Conservation (phyloP, 2,888 invertebrate species). For the Mamestra brassicae region DNA sequence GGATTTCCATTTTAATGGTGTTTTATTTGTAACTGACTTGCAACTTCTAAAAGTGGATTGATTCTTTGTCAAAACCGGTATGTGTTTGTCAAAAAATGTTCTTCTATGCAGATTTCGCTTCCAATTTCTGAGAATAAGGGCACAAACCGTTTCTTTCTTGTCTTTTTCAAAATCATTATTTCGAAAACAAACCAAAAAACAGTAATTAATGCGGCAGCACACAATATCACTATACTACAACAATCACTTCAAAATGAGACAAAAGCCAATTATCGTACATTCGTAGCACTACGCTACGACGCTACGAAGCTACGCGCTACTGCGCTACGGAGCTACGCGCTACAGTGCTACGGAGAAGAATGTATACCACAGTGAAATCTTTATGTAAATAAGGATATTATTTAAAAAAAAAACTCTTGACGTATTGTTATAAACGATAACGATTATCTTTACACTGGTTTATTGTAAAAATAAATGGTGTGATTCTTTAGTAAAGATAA, state of each 20-base stretch:
- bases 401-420: background rate
- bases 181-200: too few species aligned
- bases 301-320: conserved; percentile 18
- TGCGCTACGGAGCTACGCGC: background rate
- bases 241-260: too few species aligned
- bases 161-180: background rate
- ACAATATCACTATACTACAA: too few species aligned
- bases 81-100: too few species aligned
- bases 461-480: background rate
- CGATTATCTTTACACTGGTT: background rate
- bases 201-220: too few species aligned
- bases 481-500: background rate
- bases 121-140: background rate
- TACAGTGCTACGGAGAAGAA: too few species aligned
- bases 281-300: conserved; percentile 45
- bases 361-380: too few species aligned
- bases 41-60: background rate
- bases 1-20: background rate
- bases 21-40: background rate
- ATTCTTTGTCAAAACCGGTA: background rate
- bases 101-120: background rate
- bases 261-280: conserved; percentile 34
- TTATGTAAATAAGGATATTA: too few species aligned
- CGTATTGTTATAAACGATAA: conserved; percentile 5
- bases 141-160: background rate